Evolutionary conservation across 2,888 invertebrate genomes (phyloP).

Genomic region (Epinotia bilunana): DNA sequence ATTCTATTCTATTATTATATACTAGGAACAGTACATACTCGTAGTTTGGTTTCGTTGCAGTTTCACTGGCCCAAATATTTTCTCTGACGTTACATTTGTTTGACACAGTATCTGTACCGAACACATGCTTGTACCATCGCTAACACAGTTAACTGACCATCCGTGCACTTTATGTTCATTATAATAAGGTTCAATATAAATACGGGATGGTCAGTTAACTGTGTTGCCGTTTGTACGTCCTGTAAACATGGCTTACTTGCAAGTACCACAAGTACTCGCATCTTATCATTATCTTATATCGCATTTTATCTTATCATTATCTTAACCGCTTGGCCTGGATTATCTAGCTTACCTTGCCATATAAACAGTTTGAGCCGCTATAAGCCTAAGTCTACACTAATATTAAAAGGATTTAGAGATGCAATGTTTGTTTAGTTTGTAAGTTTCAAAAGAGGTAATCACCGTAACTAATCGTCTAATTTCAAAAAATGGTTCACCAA

Average conservation of each 20-base stretch:
- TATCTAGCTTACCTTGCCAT: constrained; percentile 13
- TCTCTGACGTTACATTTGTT: neutral
- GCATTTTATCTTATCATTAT: too few species aligned
- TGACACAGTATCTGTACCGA: neutral
- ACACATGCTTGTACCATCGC: neutral
- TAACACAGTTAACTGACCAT: too few species aligned
- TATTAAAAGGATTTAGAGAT: neutral
- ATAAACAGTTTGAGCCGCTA: neutral
- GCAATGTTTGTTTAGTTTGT: neutral
- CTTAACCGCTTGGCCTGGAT: constrained; percentile 14
- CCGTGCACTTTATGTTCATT: too few species aligned
- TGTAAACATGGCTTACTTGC: neutral
- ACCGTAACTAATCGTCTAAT: neutral
- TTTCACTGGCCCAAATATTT: too few species aligned
- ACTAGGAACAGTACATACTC: too few species aligned
- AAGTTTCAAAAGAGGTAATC: neutral
- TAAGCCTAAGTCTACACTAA: neutral
- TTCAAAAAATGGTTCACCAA: neutral
- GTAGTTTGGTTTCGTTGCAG: too few species aligned
- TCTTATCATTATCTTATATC: too few species aligned
- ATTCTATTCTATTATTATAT: too few species aligned
- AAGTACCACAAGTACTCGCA: neutral
- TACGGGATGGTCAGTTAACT: too few species aligned
- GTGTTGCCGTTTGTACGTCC: neutral
- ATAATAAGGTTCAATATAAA: too few species aligned